Evolutionary conservation across 2,888 invertebrate species (phyloP), one percentile per base, ranked within the genome.

Genomic region (Zelleria hepariella): DNA sequence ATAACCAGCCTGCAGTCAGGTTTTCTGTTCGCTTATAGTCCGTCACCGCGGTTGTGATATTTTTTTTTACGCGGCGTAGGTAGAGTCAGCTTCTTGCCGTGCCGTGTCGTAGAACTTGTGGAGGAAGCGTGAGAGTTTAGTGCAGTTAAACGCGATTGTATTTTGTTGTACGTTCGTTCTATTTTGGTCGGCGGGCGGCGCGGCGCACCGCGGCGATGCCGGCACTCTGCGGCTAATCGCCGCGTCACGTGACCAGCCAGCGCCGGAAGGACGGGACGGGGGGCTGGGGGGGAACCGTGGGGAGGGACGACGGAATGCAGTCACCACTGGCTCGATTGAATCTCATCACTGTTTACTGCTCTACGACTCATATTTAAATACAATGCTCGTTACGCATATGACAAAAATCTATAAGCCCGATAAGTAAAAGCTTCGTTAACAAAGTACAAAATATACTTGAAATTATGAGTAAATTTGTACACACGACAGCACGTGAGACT

Each of bases 231-330:
- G 75, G 86, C 86, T 87, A 86, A 87, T 87, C 86, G 85, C 73
- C 79, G 75, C 79, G 86, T 86, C 86, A 86, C 86, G 86, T 87
- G 87, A 86, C 83, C 78, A 78, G 74, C 80, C 79, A 80, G 15
- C 32, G 32, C 32, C 32, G 32, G 32, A 42, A 42, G 32, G 32
- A 42, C 83, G 84, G 86, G 83, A 86, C 86, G 80, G 79, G 82
- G 86, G 77, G 82, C 82, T 82, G 84, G 84, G 73, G 82, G 73
- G 78, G 70, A 62, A 67, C 71, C 68, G 70, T 68, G 71, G 68
- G 64, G 65, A 61, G 70, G 73, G 75, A 72, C 77, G 78, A 79
- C 73, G 86, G 86, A 87, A 87, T 87, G 87, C 86, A 87, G 86
- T 83, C 82, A 82, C 83, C 58, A 51, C 58, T 51, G 27, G 51